Percentiles rank a stretch among this genome's conserved stretches.
Evolutionary conservation across 2,888 invertebrate species (phyloP).

Genomic region (Drosophila robusta): DNA sequence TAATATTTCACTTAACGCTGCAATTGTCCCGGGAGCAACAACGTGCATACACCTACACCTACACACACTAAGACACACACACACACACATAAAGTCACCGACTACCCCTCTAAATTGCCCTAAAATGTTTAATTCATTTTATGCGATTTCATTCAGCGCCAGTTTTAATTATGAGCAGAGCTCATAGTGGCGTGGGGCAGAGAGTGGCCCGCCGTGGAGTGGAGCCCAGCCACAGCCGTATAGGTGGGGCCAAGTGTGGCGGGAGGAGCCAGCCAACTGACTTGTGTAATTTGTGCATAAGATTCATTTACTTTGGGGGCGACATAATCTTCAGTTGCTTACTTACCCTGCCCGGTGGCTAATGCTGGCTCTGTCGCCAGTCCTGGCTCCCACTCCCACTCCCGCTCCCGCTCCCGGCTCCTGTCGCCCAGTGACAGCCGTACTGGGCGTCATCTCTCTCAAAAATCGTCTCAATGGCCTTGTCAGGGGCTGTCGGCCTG

Average conservation of each 20-base stretch:
- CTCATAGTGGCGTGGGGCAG: conserved; percentile 8
- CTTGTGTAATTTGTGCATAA: conserved; percentile 80
- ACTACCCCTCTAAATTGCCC: conserved; percentile 68
- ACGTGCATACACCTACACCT: conserved; percentile 9
- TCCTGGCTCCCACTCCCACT: too few species aligned
- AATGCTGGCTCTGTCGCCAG: conserved; percentile 14
- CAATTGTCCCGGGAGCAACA: conserved; percentile 77
- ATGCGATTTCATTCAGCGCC: conserved; percentile 79
- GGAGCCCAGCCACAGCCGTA: conserved; percentile 29
- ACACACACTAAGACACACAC: conserved; percentile 9
- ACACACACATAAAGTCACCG: conserved; percentile 8
- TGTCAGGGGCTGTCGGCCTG: conserved; percentile 42
- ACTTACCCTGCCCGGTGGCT: conserved; percentile 55
- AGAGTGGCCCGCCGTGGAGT: not conserved
- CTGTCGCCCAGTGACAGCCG: conserved; percentile 44
- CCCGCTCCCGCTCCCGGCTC: not conserved
- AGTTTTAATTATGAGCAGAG: conserved; percentile 76
- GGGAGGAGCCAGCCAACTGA: conserved; percentile 54
- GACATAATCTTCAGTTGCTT: conserved; percentile 75
- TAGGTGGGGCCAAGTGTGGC: too few species aligned
- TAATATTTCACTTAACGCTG: conserved; percentile 80
- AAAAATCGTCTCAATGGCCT: conserved; percentile 78
- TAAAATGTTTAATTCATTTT: conserved; percentile 82
- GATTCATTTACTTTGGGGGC: conserved; percentile 79
- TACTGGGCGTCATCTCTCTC: conserved; percentile 48